These are phyloP conservation scores for Lasioglossum figueresi DNA, from an alignment of 2,888 invertebrate species.

Conservation along the genomic window DNA sequence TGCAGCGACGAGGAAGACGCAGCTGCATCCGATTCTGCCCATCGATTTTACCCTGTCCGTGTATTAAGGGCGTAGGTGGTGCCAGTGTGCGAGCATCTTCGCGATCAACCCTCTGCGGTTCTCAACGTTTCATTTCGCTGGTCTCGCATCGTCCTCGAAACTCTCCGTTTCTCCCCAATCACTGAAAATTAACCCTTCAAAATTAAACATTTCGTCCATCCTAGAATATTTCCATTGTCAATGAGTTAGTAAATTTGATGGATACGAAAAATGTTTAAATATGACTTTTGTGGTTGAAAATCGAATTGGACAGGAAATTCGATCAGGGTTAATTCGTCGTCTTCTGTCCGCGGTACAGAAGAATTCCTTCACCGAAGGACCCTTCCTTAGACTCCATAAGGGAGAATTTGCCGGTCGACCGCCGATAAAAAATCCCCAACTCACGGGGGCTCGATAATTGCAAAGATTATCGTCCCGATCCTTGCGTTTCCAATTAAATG, in stretches of 20 bases:
- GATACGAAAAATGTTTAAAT: not conserved
- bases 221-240: no score
- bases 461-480: constrained; percentile 19
- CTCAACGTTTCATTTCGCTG: not conserved
- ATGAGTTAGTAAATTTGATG: no score
- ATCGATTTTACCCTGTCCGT: not conserved
- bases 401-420: not conserved
- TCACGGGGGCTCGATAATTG: constrained; percentile 16
- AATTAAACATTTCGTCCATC: no score
- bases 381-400: not conserved
- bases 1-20: constrained; percentile 18
- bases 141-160: not conserved
- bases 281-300: not conserved
- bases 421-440: not conserved
- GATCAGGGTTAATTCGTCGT: not conserved
- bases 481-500: constrained; percentile 53
- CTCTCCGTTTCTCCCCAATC: not conserved
- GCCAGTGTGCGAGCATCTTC: not conserved
- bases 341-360: not conserved
- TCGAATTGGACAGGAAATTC: not conserved
- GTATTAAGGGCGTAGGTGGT: not conserved
- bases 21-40: not conserved
- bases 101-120: not conserved
- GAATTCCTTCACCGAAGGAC: not conserved
- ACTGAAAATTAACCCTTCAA: not conserved